A percentile compares a stretch with the other conserved stretches of the same genome.
Evolutionary conservation across 2,113 vertebrate species (phyloP).

Genomic region (Percina caprodes): DNA sequence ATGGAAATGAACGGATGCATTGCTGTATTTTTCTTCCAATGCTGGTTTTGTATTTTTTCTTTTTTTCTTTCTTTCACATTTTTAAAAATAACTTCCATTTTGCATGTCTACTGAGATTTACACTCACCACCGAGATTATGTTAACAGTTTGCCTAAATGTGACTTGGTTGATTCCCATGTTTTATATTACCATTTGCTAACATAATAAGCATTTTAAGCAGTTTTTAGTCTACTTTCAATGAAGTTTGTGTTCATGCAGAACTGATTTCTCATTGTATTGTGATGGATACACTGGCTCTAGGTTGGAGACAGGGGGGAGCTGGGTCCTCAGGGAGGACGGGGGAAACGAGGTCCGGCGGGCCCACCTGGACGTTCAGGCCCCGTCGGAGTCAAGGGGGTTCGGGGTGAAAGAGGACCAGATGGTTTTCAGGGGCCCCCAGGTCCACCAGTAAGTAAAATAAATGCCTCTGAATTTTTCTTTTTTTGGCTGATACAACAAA

Average conservation of each 20-base stretch:
- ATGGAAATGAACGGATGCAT: not conserved
- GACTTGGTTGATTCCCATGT: not conserved
- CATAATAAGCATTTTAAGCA: not conserved
- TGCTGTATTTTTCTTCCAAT: not conserved
- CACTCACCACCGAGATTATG: not conserved
- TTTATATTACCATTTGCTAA: not conserved
- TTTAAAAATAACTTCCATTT: not conserved
- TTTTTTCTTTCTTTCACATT: not conserved
- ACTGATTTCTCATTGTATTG: constrained; percentile 7
- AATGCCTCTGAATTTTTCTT: constrained; percentile 1
- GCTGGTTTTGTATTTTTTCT: not conserved
- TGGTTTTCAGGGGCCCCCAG: constrained; percentile 80
- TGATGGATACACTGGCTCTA: constrained; percentile 42
- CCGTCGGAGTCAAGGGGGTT: constrained; percentile 76
- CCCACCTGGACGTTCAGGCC: constrained; percentile 76
- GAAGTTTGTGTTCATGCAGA: constrained; percentile 2
- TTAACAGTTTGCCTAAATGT: not conserved
- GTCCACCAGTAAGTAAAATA: constrained; percentile 77
- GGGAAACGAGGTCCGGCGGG: constrained; percentile 82
- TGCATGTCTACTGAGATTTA: not conserved
- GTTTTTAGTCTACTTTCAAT: constrained; percentile 2
- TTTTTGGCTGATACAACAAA: constrained; percentile 4
- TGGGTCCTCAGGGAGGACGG: constrained; percentile 75
- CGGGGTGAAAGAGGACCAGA: constrained; percentile 77
- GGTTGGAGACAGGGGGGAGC: constrained; percentile 79